phyloP scores from a whole-genome alignment of 2,113 vertebrate species.

The Daubentonia madagascariensis region DNA sequence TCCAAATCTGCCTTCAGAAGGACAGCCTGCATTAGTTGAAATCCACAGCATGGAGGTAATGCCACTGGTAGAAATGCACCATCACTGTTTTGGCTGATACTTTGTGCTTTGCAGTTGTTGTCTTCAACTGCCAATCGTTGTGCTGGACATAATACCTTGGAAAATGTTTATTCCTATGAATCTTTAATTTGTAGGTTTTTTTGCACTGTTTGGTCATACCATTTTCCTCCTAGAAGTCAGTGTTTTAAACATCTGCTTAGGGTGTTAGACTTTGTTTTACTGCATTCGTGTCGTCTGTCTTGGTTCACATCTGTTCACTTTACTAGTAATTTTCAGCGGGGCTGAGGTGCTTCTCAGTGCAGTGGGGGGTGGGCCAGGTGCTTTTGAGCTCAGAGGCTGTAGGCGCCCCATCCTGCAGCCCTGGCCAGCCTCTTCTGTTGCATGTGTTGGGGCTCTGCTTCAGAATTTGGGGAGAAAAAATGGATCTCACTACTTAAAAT shows the following conservation, averaged over 20 bases:
- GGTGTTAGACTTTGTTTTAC: neutral
- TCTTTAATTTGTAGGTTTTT: rapidly evolving
- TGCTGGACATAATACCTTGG: rapidly evolving
- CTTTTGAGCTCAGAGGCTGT: neutral
- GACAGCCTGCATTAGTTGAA: slow-evolving; percentile 96
- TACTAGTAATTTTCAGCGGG: rapidly evolving
- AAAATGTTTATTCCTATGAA: rapidly evolving
- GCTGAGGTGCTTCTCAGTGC: neutral
- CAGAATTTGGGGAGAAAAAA: neutral
- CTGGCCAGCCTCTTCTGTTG: neutral
- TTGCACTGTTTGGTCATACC: rapidly evolving
- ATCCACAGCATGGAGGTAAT: slow-evolving; percentile 96
- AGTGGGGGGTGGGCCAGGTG: rapidly evolving
- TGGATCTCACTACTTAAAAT: neutral
- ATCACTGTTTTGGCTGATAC: rapidly evolving
- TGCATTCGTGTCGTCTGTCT: rapidly evolving
- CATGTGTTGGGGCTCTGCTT: rapidly evolving
- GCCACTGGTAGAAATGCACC: rapidly evolving
- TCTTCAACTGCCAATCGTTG: rapidly evolving
- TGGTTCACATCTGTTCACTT: rapidly evolving
- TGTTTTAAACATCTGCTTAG: neutral
- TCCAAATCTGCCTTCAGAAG: slow-evolving; percentile 96
- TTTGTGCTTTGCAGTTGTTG: rapidly evolving
- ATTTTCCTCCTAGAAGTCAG: neutral
- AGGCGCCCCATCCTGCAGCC: rapidly evolving